Conservation (phyloP, 2,888 invertebrate genomes). For the Alloscopus bannaensis region DNA sequence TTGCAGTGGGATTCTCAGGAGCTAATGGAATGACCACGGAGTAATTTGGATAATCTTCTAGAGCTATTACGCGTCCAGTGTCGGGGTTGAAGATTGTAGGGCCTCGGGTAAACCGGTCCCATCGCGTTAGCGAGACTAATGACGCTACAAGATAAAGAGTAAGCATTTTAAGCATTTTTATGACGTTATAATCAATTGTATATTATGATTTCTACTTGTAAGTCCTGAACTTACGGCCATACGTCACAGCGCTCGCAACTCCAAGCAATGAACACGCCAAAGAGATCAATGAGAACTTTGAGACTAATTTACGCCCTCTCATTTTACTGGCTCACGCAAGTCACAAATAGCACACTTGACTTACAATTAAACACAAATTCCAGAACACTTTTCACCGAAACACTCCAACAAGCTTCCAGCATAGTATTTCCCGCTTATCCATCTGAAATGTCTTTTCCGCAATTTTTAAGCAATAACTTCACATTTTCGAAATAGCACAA, state of each 20-base stretch:
- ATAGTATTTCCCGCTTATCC: not conserved
- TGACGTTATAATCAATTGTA: not conserved
- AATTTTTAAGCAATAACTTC: not conserved
- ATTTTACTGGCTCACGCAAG: not conserved
- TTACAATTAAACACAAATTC: not conserved
- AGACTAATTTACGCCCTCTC: not conserved
- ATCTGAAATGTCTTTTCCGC: not conserved
- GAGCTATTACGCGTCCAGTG: conserved; percentile 49
- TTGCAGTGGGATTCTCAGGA: conserved; percentile 54
- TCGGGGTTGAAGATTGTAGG: conserved; percentile 63
- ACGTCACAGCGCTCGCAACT: conserved; percentile 42
- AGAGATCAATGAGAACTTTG: conserved; percentile 41
- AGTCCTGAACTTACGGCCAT: conserved; percentile 61
- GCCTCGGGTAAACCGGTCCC: conserved; percentile 48
- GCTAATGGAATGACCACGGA: conserved; percentile 64
- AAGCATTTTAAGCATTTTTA: not conserved
- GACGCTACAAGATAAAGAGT: conserved; percentile 39
- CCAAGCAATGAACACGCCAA: conserved; percentile 10
- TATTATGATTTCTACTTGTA: not conserved
- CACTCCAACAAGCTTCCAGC: not conserved
- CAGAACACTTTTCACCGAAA: not conserved
- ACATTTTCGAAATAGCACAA: not conserved
- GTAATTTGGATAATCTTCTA: conserved; percentile 63
- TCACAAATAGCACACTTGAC: not conserved
- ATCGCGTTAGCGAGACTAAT: conserved; percentile 60